These are phyloP conservation scores for Sebastes trivittatus DNA, from an alignment of 2,797 vertebrate species.

Conservation along the genomic window DNA sequence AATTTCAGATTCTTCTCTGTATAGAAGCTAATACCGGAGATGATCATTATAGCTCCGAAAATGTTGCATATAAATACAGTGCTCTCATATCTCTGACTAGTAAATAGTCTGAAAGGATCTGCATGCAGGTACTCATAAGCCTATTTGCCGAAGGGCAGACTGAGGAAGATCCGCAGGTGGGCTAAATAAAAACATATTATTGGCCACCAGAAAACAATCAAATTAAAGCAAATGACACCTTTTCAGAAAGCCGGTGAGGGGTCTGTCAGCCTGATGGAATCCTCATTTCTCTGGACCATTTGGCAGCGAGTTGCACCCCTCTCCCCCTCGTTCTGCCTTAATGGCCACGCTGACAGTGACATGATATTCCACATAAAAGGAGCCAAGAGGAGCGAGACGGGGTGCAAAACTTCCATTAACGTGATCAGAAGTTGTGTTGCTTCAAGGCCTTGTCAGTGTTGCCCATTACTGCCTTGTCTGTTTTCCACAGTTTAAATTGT, in stretches of 20 bases:
- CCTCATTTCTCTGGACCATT: constrained; percentile 82
- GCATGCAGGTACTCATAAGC: constrained; percentile 30
- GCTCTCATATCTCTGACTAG: constrained; percentile 22
- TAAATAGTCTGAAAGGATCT: constrained; percentile 37
- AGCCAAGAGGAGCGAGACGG: constrained; percentile 59
- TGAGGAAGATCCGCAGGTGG: constrained; percentile 65
- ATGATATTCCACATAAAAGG: constrained; percentile 77
- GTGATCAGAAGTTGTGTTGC: constrained; percentile 71
- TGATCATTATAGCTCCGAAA: constrained; percentile 9
- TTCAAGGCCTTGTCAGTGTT: constrained; percentile 60
- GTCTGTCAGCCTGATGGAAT: constrained; percentile 80
- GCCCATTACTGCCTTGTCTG: constrained; percentile 46
- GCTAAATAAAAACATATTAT: constrained; percentile 81
- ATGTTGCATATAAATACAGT: constrained; percentile 3
- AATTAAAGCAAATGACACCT: constrained; percentile 84
- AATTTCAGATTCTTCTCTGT: constrained; percentile 2
- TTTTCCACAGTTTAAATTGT: constrained; percentile 38
- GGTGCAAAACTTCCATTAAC: constrained; percentile 70
- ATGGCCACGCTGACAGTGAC: constrained; percentile 72
- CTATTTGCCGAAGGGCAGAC: constrained; percentile 46
- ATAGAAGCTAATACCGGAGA: background rate
- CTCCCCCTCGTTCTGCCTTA: constrained; percentile 73
- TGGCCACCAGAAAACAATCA: constrained; percentile 75
- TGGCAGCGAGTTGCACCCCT: constrained; percentile 69
- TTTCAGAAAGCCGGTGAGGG: constrained; percentile 77